phyloP scores from a whole-genome alignment of 2,888 invertebrate genomes.

The Belgica antarctica region DNA sequence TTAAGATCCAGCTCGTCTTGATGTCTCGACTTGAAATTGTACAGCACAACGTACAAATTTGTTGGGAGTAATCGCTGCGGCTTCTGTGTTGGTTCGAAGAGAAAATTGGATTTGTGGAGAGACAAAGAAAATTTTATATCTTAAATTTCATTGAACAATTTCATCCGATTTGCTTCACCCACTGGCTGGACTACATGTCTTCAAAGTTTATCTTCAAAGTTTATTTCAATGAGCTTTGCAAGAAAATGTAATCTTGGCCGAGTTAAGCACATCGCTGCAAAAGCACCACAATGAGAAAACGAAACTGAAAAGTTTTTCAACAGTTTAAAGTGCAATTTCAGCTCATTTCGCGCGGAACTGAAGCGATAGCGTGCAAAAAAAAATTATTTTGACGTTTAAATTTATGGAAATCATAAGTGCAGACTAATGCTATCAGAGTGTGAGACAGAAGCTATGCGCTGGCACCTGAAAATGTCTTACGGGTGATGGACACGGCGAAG shows the following conservation, averaged over 20 bases:
- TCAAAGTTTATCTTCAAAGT: too few species aligned
- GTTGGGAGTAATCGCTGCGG: slow-evolving; percentile 83
- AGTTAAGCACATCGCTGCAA: too few species aligned
- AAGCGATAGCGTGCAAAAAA: slow-evolving; percentile 33
- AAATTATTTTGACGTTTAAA: background rate
- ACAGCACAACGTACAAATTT: slow-evolving; percentile 89
- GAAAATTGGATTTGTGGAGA: too few species aligned
- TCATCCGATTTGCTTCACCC: background rate
- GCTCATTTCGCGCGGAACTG: too few species aligned
- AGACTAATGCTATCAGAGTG: too few species aligned
- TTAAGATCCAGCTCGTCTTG: slow-evolving; percentile 91
- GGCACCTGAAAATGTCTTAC: slow-evolving; percentile 59
- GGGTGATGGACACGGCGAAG: slow-evolving; percentile 91
- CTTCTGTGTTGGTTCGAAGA: slow-evolving; percentile 61
- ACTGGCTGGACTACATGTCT: too few species aligned
- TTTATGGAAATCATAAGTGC: background rate
- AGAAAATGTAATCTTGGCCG: too few species aligned
- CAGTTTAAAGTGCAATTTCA: background rate
- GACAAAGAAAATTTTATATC: too few species aligned
- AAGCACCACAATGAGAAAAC: too few species aligned
- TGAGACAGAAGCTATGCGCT: background rate
- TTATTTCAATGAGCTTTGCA: too few species aligned
- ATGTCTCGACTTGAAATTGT: slow-evolving; percentile 92
- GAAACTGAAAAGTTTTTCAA: background rate
- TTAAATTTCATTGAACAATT: background rate